Base-by-base conservation (phyloP, 2,888 invertebrate species). In the Myopa tessellatipennis region DNA sequence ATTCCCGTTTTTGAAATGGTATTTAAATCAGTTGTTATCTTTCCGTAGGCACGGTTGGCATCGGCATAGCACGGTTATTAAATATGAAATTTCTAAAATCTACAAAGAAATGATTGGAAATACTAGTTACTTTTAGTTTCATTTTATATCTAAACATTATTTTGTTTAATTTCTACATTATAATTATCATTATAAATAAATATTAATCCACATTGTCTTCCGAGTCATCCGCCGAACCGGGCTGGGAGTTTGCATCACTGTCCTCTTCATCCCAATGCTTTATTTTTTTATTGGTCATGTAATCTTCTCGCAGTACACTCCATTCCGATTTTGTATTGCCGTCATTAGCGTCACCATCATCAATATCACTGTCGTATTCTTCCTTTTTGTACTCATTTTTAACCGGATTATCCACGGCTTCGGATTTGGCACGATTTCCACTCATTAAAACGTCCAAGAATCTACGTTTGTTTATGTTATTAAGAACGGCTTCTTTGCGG, bases 251-350 rank as follows among this genome's bases (percentile, higher is more conserved):
- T 6, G 77, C 80, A 5, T 84, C 83, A 34, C 82, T 82, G 4
- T 86, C 85, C 38, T 94, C 92, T 88, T 95, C 95, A 86, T 97
- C 96, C 97, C 97, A 97, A 89, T 97, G 96, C 90, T 96, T 96
- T 90, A 96, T 92, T 90, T 94, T 95, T 50, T 95, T 94, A 80
- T 94, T 95, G 91, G 95, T 95, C 93, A 96, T 95, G 87, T 95
- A 98, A 89, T 97, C 96, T 85, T 96, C 95, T 89, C 91, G 90
- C 40, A 94, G 86, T 58, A 93, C 93, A 90, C 90, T 92, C 93
- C 93, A 94, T 82, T 91, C 91, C 4, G 89, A 85, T 75, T 88
- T 87, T 61, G 89, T 90, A 83, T 83, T 89, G 79, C 26, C 80
- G 38, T 67, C 58, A 55, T 67, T 40, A 2, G 84, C 84, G 79